Evolutionary conservation across 1,140 invertebrate species (phyloP).

Genomic region (Cydia amplana): DNA sequence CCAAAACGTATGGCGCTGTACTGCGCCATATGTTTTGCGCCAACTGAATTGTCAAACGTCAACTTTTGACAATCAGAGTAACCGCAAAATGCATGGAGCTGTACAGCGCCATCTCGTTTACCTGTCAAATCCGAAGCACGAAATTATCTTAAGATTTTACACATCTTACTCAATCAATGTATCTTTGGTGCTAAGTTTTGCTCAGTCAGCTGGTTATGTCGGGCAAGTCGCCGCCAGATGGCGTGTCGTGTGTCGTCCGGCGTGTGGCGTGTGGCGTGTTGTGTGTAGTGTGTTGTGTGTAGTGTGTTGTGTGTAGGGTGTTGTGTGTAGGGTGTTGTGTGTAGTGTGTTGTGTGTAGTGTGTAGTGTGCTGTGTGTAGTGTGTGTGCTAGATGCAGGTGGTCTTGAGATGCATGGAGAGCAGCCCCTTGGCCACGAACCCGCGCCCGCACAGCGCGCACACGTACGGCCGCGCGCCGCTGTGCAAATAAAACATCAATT

Average conservation of each 20-base stretch:
- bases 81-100: too few relatives aligned
- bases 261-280: background rate
- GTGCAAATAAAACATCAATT: conserved; percentile 80
- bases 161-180: too few relatives aligned
- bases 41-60: too few relatives aligned
- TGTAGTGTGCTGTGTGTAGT: background rate
- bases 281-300: background rate
- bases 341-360: background rate
- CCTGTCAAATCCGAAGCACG: too few relatives aligned
- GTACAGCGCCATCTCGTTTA: too few relatives aligned
- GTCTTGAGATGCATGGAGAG: conserved; percentile 83
- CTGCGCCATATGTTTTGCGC: too few relatives aligned
- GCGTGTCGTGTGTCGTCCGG: background rate
- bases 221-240: too few relatives aligned
- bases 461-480: conserved; percentile 88
- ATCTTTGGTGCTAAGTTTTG: too few relatives aligned
- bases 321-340: background rate
- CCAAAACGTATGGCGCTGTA: too few relatives aligned
- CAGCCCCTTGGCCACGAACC: conserved; percentile 82
- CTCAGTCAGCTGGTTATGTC: too few relatives aligned
- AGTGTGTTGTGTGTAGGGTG: background rate
- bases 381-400: conserved; percentile 55
- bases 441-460: conserved; percentile 85
- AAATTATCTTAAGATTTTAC: too few relatives aligned
- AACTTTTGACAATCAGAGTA: too few relatives aligned